Evolutionary conservation across 1,140 invertebrate species (phyloP).

Genomic region (Cydia strobilella): DNA sequence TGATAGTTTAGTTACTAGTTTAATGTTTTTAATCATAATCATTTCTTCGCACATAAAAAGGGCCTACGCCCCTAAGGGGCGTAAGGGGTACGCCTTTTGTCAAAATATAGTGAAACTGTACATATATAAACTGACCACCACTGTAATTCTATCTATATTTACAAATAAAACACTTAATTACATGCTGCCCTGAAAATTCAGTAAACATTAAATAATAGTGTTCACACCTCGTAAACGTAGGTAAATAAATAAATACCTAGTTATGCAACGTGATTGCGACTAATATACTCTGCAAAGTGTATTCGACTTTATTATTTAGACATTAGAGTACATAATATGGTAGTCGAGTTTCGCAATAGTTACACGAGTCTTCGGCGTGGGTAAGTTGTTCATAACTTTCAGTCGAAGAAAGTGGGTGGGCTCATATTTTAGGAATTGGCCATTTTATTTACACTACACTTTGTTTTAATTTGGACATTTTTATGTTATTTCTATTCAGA

Average conservation of each 20-base stretch:
- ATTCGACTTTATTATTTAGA: not conserved
- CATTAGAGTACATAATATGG: not conserved
- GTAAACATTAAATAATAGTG: not conserved
- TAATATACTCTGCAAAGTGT: not conserved
- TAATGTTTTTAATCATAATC: too few species aligned
- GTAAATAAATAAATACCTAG: slow-evolving; percentile 10
- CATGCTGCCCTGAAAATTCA: not conserved
- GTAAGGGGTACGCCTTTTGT: too few species aligned
- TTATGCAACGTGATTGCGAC: not conserved
- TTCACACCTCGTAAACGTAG: slow-evolving; percentile 22
- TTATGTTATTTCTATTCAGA: too few species aligned
- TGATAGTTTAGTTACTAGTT: too few species aligned
- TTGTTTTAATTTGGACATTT: too few species aligned
- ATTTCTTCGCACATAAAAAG: too few species aligned
- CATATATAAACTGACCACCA: too few species aligned
- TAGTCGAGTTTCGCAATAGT: not conserved
- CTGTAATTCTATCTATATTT: too few species aligned
- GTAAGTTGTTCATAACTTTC: not conserved
- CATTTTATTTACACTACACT: too few species aligned
- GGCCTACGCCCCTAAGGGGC: too few species aligned
- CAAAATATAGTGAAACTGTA: too few species aligned
- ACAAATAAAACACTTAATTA: too few species aligned
- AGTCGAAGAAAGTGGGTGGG: not conserved
- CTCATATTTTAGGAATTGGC: not conserved
- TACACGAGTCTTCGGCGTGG: not conserved